A percentile compares a stretch with the other conserved stretches of the same genome.
Evolutionary conservation across 2,113 vertebrate species (phyloP).

Genomic region (Apaloderma vittatum): DNA sequence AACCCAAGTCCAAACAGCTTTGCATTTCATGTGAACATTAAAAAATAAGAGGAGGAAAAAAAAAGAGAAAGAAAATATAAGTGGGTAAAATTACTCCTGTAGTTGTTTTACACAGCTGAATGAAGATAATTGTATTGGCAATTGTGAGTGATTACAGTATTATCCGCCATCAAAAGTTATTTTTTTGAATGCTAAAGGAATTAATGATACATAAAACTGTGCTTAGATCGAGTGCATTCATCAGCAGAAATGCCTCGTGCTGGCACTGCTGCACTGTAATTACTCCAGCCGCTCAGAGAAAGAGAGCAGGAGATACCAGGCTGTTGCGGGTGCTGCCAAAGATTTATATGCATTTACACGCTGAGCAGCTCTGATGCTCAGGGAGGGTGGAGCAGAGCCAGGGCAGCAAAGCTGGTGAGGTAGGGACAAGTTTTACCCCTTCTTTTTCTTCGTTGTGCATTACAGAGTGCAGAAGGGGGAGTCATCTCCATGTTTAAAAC

Average conservation of each 20-base stretch:
- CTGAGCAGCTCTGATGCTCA: neutral
- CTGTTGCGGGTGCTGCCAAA: constrained; percentile 54
- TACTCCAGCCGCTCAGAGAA: constrained; percentile 77
- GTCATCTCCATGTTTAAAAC: neutral
- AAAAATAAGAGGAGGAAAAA: neutral
- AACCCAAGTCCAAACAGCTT: constrained; percentile 2
- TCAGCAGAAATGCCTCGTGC: constrained; percentile 83
- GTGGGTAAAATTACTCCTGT: constrained; percentile 44
- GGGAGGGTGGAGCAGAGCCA: neutral
- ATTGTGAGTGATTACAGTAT: constrained; percentile 98
- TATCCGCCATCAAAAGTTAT: constrained; percentile 88
- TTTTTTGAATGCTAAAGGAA: constrained; percentile 83
- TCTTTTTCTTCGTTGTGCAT: neutral
- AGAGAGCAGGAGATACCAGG: constrained; percentile 61
- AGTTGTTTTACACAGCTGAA: constrained; percentile 88
- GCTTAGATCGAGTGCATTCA: constrained; percentile 82
- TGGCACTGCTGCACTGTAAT: constrained; percentile 84
- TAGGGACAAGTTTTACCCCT: neutral
- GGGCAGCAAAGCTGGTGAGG: neutral
- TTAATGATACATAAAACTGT: constrained; percentile 92
- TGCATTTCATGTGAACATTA: constrained; percentile 34
- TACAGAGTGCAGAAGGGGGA: neutral
- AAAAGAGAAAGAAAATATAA: neutral
- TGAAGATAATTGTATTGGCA: constrained; percentile 86
- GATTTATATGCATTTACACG: constrained; percentile 80